A percentile compares a stretch with the other conserved stretches of the same genome.
Evolutionary conservation across 2,888 invertebrate genomes (phyloP).

Genomic region (Lasioglossum marginatum): DNA sequence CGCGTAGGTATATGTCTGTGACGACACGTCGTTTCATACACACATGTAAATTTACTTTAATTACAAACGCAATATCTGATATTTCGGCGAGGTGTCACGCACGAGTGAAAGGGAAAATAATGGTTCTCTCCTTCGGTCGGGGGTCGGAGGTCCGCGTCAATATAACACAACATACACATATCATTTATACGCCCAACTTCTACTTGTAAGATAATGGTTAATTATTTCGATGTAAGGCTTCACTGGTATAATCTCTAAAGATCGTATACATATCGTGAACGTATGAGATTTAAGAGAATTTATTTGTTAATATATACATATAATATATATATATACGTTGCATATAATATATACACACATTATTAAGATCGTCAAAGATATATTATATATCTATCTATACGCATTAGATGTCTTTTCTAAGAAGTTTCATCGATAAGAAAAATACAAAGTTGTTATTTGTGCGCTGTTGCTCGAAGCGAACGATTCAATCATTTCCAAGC

Average conservation of each 20-base stretch:
- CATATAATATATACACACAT: slow-evolving; percentile 72
- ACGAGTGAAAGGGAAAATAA: background rate
- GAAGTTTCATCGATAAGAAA: slow-evolving; percentile 59
- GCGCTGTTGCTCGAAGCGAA: slow-evolving; percentile 27
- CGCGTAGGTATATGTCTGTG: background rate
- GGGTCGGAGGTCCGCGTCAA: slow-evolving; percentile 36
- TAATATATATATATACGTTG: slow-evolving; percentile 70
- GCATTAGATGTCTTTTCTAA: slow-evolving; percentile 70
- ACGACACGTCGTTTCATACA: background rate
- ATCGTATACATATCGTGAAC: slow-evolving; percentile 79
- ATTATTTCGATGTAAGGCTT: slow-evolving; percentile 68
- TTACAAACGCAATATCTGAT: background rate
- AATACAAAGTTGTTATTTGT: slow-evolving; percentile 28
- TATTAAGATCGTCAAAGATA: slow-evolving; percentile 72
- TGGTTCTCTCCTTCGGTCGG: slow-evolving; percentile 41
- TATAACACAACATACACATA: slow-evolving; percentile 72
- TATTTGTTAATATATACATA: slow-evolving; percentile 76
- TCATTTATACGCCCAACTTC: slow-evolving; percentile 74
- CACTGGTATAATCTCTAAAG: slow-evolving; percentile 73
- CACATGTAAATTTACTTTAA: background rate
- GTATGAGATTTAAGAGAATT: slow-evolving; percentile 75
- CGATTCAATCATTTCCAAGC: background rate
- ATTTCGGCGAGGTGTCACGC: background rate
- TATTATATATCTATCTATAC: slow-evolving; percentile 74
- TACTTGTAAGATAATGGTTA: slow-evolving; percentile 71